Conservation (phyloP, 92 coral and sea anemone genomes). For the Meandrina meandrites region DNA sequence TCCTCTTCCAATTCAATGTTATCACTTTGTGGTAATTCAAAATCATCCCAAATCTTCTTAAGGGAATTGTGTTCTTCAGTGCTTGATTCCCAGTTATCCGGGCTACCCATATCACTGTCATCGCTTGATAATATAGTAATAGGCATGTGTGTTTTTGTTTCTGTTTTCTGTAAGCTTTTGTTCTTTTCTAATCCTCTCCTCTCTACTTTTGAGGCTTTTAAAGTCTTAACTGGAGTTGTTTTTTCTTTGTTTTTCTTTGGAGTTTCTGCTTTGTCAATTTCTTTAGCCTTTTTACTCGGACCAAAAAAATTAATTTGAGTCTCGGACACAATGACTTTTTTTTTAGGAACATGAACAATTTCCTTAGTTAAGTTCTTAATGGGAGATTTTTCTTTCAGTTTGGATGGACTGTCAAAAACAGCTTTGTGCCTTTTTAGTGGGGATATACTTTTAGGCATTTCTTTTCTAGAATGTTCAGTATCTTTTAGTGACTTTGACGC, state of each 20-base stretch:
- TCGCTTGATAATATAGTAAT: constrained; percentile 30
- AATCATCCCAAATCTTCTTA: constrained; percentile 57
- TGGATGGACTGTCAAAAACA: constrained; percentile 3
- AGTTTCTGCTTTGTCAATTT: constrained; percentile 25
- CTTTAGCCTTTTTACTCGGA: neutral
- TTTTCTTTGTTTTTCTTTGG: neutral
- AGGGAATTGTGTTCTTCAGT: constrained; percentile 27
- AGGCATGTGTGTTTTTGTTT: neutral
- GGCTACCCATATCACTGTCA: constrained; percentile 28
- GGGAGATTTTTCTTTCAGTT: constrained; percentile 12
- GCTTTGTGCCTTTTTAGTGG: neutral
- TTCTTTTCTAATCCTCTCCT: neutral
- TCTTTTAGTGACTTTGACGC: constrained; percentile 6
- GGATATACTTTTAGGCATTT: neutral
- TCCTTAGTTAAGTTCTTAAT: neutral
- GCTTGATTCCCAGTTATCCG: neutral
- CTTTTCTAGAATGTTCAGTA: neutral
- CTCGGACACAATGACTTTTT: constrained; percentile 14
- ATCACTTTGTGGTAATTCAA: constrained; percentile 60
- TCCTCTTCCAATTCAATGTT: neutral
- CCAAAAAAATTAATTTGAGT: constrained; percentile 36
- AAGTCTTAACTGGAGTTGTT: constrained; percentile 21
- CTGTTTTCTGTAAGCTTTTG: constrained; percentile 2
- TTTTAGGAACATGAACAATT: neutral
- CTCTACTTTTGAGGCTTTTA: constrained; percentile 2